Conservation (phyloP, 1,140 invertebrate genomes). For the Camponotus vicinus region DNA sequence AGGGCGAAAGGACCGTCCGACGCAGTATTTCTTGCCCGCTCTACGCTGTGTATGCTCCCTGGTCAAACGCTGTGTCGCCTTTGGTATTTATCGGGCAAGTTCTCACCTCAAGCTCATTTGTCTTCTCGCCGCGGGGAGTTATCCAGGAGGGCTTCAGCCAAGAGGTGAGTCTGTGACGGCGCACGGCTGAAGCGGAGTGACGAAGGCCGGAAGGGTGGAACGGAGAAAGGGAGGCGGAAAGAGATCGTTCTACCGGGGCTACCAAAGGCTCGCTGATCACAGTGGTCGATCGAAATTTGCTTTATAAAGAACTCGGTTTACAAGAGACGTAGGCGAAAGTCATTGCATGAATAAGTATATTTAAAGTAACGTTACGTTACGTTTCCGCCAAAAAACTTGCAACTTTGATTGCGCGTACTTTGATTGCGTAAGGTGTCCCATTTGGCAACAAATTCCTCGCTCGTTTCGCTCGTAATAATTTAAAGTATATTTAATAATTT, state of each 20-base stretch:
- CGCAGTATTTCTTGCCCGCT: constrained; percentile 83
- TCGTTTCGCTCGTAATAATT: neutral
- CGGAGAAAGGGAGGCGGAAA: constrained; percentile 33
- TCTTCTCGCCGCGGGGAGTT: constrained; percentile 84
- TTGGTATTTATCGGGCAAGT: constrained; percentile 87
- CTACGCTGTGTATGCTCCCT: constrained; percentile 81
- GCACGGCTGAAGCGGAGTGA: constrained; percentile 38
- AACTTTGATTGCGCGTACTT: too few relatives aligned
- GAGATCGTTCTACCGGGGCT: constrained; percentile 48
- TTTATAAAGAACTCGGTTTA: constrained; percentile 34
- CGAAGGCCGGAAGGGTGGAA: neutral
- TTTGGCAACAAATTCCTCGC: too few relatives aligned
- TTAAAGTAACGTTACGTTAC: constrained; percentile 37
- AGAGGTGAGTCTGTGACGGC: constrained; percentile 61
- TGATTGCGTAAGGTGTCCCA: too few relatives aligned
- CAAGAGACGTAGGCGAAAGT: constrained; percentile 20
- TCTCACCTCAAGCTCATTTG: constrained; percentile 87
- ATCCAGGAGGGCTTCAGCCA: constrained; percentile 71
- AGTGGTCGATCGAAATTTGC: constrained; percentile 51
- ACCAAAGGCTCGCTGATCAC: constrained; percentile 54
- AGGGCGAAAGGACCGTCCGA: constrained; percentile 73
- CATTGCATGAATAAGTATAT: constrained; percentile 20
- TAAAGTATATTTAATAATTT: too few relatives aligned
- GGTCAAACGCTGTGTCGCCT: constrained; percentile 86
- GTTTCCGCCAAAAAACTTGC: neutral